phyloP scores from a whole-genome alignment of 2,113 vertebrate species.

The Philantomba maxwellii region DNA sequence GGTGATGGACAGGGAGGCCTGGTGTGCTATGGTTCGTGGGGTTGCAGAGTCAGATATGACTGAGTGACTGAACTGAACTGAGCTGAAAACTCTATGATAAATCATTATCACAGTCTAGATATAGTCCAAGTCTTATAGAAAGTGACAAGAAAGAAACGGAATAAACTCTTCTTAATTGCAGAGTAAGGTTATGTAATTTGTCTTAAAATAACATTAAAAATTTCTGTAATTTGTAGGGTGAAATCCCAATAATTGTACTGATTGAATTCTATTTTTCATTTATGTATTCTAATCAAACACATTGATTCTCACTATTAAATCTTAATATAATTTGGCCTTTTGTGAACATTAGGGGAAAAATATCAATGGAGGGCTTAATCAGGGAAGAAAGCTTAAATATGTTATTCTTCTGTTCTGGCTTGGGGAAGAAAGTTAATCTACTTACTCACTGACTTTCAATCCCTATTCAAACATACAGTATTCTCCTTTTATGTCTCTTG shows the following conservation, averaged over 20 bases:
- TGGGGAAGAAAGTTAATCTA: slow-evolving; percentile 38
- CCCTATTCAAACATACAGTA: neutral
- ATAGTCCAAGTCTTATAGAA: slow-evolving; percentile 13
- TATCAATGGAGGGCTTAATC: slow-evolving; percentile 40
- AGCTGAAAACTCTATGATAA: slow-evolving; percentile 15
- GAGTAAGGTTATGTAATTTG: slow-evolving; percentile 53
- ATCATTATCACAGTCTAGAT: slow-evolving; percentile 33
- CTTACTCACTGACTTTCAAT: neutral
- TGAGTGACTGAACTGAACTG: neutral
- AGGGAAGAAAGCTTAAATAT: slow-evolving; percentile 40
- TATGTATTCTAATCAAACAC: slow-evolving; percentile 64
- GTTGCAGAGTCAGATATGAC: neutral
- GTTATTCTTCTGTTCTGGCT: neutral
- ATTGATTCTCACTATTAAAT: slow-evolving; percentile 49
- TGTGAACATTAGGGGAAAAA: slow-evolving; percentile 38
- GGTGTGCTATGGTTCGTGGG: neutral
- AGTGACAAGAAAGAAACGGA: slow-evolving; percentile 51
- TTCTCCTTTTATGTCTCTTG: neutral
- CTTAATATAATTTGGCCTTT: slow-evolving; percentile 54
- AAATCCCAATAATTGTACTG: slow-evolving; percentile 64
- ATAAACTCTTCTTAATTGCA: slow-evolving; percentile 44
- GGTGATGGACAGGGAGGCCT: neutral
- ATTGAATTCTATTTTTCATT: slow-evolving; percentile 65
- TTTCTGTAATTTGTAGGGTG: slow-evolving; percentile 51
- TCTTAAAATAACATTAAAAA: slow-evolving; percentile 54